Base-by-base conservation (phyloP, 2,113 vertebrate genomes). In the Chaenogobius annularis region DNA sequence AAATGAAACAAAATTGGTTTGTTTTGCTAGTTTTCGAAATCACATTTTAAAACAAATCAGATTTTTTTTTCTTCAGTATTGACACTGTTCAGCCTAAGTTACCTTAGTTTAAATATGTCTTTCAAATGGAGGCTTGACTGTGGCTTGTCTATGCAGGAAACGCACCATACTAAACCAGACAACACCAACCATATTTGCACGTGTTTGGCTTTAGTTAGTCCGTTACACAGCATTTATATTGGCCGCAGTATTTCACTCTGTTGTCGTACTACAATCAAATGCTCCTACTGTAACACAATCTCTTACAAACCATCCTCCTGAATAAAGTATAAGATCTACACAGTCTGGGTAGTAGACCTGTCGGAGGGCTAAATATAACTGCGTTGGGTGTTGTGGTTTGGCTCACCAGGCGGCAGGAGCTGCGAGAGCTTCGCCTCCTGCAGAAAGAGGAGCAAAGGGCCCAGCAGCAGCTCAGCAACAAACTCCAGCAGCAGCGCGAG, bases 361-460 rank as follows among this genome's bases (percentile, higher is more conserved):
- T 43, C 31, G 20, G 17, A n/a, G 35, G 19, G 10, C 61, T 63
- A 63, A 63, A 63, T 40, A 40, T 63, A 31, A 19, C 26, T 3
- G 13, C 50, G 15, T 66, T 71, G 50, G 15, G n/a, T 54, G 47
- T 1, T 82, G 72, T 75, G 68, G 69, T 84, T 35, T 61, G 58
- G 12, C 26, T 85, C 59, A 68, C 67, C 86, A 99, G 98, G 71
- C 97, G 97, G 65, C 98, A 99, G 85, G 98, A 99, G 88, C 88
- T 99, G 47, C 91, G 98, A 80, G 98, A 99, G 89, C 93, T 99
- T 72, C 94, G 98, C 55, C 93, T 99, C 72, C 94, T 98, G 77
- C 97, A 99, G 82, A 99, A 98, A 70, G 98, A 99, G 91, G 97
- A 99, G 90, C 97, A 99, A 77, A 93, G 96, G 90, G 96, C 97